Base-by-base conservation (phyloP, 2,113 vertebrate genomes). In the Phrynocephalus versicolor region DNA sequence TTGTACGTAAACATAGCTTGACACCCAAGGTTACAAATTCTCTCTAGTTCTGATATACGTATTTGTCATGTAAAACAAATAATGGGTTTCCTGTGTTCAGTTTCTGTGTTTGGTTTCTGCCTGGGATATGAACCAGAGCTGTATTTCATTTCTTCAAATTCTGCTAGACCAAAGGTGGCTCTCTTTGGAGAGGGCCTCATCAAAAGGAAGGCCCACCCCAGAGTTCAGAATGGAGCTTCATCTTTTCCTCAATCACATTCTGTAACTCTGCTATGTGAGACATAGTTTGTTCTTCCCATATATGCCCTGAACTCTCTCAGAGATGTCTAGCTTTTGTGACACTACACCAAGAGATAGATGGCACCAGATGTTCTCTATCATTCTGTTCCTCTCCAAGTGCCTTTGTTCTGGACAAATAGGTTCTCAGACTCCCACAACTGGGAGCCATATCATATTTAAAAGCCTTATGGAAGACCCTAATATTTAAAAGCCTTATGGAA, bases 1-100 rank as follows among this genome's bases (percentile, higher is more conserved):
- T 93, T 95, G 86, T 88, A 82, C 90, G 87, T 91, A 95, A 96
- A 95, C 89, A 93, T 83, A 93, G 92, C 89, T 93, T 91, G 90
- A 88, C 85, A 87, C 62, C 35, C 79, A 84, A 90, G 93, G 91
- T 95, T 92, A n/a, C 82, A 86, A 90, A 89, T 23, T 82, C 74
- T 90, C 87, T 91, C 90, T 86, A 83, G 67, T 65, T 88, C 85
- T 84, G 91, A 81, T 71, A 89, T 89, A n/a, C n/a, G n/a, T n/a
- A 60, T 85, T 92, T 88, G 87, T 90, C 89, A 41, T 25, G 81
- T 88, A 92, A 94, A 94, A 87, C 83, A 93, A 95, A 94, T 89
- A 1, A 0, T 0, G 19, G 85, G 84, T 83, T 95, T 94, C 94
- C 92, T 92, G 90, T 64, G 67, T 72, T 81, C 6, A 12, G 55